Conservation (phyloP, 2,797 vertebrate genomes). For the Schizopygopsis malacanthus region DNA sequence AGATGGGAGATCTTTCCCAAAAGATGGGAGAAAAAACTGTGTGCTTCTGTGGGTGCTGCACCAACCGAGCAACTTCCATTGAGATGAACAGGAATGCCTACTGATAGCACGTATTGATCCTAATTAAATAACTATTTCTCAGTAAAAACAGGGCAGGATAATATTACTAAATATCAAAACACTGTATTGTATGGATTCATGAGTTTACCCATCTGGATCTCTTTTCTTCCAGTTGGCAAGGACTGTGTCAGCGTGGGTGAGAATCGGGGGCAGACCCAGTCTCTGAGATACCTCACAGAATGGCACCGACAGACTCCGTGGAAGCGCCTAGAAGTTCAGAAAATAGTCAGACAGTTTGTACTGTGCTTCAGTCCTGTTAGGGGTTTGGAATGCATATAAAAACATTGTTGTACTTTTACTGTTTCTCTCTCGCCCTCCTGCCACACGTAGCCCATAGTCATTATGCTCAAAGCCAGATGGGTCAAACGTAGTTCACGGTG, state of each 20-base stretch:
- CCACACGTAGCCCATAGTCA: constrained; percentile 93
- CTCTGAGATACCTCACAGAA: constrained; percentile 84
- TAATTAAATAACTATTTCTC: not conserved
- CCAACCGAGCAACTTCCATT: not conserved
- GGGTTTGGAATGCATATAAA: not conserved
- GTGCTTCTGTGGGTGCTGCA: too few relatives aligned
- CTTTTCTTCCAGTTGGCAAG: constrained; percentile 91
- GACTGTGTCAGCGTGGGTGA: constrained; percentile 86
- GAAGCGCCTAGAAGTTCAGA: constrained; percentile 79
- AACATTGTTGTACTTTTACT: constrained; percentile 73
- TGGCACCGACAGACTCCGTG: constrained; percentile 86
- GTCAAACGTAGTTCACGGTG: constrained; percentile 83
- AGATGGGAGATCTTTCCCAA: too few relatives aligned
- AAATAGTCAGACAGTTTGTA: not conserved
- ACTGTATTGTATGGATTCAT: not conserved
- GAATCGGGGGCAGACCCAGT: constrained; percentile 88
- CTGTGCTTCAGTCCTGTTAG: not conserved
- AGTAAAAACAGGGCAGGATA: not conserved
- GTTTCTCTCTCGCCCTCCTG: constrained; percentile 87
- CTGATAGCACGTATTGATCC: not conserved
- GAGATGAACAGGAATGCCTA: not conserved
- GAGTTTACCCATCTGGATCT: constrained; percentile 80
- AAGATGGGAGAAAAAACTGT: too few relatives aligned
- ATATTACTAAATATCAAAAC: not conserved
- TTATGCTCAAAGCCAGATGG: constrained; percentile 83